Conservation (phyloP, 53 echinoderm and acorn worm species). For the Crossaster papposus region DNA sequence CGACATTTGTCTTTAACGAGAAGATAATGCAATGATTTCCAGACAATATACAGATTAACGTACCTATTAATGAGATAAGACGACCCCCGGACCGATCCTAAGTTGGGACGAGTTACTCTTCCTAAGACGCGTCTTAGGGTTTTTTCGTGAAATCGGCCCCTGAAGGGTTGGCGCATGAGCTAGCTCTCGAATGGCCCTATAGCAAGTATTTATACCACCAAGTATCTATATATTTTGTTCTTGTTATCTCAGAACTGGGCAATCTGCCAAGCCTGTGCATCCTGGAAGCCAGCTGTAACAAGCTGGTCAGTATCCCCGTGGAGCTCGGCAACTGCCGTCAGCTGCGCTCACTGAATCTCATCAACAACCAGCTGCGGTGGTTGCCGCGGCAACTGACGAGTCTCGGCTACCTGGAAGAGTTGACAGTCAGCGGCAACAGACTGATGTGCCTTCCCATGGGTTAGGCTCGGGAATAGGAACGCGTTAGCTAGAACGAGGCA, state of each 20-base stretch:
- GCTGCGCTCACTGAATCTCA: conserved; percentile 64
- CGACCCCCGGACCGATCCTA: no score
- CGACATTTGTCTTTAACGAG: no score
- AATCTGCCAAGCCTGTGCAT: conserved; percentile 57
- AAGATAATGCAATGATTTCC: no score
- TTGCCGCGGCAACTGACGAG: conserved; percentile 69
- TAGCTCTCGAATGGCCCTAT: background rate
- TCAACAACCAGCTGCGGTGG: conserved; percentile 63
- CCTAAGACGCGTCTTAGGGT: no score
- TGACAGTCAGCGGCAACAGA: conserved; percentile 74
- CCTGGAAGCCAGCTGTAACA: conserved; percentile 68
- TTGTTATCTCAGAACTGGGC: conserved; percentile 70
- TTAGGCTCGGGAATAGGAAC: conserved; percentile 22
- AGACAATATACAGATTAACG: no score
- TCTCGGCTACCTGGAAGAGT: conserved; percentile 61
- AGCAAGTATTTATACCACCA: background rate
- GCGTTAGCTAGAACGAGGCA: no score
- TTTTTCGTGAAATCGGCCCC: no score
- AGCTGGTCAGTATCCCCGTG: conserved; percentile 57
- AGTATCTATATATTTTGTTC: background rate
- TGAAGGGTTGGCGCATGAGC: background rate
- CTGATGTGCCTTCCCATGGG: conserved; percentile 72
- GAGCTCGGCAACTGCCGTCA: conserved; percentile 70
- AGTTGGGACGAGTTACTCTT: no score
- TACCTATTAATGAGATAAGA: no score